Percentiles rank a stretch among this genome's conserved stretches.
Evolutionary conservation across 1,140 invertebrate genomes (phyloP).

Genomic region (Drusus annulatus): DNA sequence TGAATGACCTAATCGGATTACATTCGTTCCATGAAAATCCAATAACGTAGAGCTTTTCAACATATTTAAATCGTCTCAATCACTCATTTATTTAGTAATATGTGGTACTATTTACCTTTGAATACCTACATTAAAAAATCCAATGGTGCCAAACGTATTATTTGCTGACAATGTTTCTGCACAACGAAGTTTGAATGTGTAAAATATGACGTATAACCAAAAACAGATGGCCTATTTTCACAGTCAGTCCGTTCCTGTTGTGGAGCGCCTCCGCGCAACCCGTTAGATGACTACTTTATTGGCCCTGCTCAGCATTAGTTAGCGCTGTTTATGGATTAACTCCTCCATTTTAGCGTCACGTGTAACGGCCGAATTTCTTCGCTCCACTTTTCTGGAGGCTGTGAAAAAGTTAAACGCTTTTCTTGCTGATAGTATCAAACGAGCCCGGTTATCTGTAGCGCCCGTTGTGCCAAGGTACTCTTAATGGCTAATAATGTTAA

Average conservation of each 20-base stretch:
- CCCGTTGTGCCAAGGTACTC: conserved; percentile 22
- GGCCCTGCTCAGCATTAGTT: conserved; percentile 54
- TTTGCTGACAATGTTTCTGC: no score
- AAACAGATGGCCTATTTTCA: no score
- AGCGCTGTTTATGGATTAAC: conserved; percentile 58
- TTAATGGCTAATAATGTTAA: conserved; percentile 28
- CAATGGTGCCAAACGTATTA: no score
- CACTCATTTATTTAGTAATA: no score
- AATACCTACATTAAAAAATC: no score
- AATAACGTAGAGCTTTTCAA: no score
- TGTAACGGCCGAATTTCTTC: conserved; percentile 32
- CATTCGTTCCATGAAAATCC: no score
- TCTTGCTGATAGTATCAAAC: conserved; percentile 53
- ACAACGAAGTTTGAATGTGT: no score
- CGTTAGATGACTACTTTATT: conserved; percentile 57
- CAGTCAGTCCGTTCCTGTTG: conserved; percentile 3
- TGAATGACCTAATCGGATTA: no score
- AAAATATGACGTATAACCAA: no score
- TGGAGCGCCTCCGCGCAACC: conserved; percentile 33
- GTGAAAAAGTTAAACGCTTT: conserved; percentile 50
- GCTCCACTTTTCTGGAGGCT: conserved; percentile 44
- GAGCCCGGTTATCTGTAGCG: conserved; percentile 44
- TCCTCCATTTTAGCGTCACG: conserved; percentile 48
- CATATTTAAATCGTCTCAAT: no score
- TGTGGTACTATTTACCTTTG: no score